Evolutionary conservation across 2,797 vertebrate genomes (phyloP).

Genomic region (Lindbergichthys nudifrons): DNA sequence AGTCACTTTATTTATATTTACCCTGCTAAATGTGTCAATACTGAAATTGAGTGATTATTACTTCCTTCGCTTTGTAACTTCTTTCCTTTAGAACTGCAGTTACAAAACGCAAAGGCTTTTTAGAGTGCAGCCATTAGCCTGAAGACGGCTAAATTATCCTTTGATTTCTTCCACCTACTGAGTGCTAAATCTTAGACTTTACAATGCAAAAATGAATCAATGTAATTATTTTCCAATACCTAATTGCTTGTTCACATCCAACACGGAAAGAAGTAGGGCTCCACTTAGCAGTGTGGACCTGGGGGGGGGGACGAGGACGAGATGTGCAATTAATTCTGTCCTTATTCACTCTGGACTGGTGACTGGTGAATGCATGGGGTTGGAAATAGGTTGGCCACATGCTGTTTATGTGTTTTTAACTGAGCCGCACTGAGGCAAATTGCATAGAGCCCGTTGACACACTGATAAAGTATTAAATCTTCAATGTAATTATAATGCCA

Average conservation of each 20-base stretch:
- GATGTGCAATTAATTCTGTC: constrained; percentile 57
- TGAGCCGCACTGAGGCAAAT: constrained; percentile 37
- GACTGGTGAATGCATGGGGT: constrained; percentile 31
- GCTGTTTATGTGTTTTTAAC: constrained; percentile 57
- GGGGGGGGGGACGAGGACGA: constrained; percentile 18
- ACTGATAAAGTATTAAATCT: constrained; percentile 40
- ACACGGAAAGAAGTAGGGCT: constrained; percentile 37
- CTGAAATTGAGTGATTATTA: constrained; percentile 27
- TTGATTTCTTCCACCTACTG: constrained; percentile 43
- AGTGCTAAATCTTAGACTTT: constrained; percentile 38
- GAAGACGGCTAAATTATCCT: constrained; percentile 51
- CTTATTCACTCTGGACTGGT: constrained; percentile 41
- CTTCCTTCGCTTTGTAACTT: constrained; percentile 22
- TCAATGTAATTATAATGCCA: constrained; percentile 48
- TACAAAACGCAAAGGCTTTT: constrained; percentile 23
- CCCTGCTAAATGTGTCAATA: not conserved
- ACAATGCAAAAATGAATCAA: constrained; percentile 55
- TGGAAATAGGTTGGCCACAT: constrained; percentile 34
- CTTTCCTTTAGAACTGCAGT: not conserved
- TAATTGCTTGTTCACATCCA: constrained; percentile 60
- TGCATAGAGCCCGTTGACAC: constrained; percentile 25
- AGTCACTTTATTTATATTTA: constrained; percentile 16
- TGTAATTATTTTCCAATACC: constrained; percentile 56
- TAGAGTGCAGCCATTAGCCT: constrained; percentile 42
- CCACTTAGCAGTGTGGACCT: constrained; percentile 22